Base-by-base conservation (phyloP, 2,797 vertebrate species). In the Peromyscus nudipes region DNA sequence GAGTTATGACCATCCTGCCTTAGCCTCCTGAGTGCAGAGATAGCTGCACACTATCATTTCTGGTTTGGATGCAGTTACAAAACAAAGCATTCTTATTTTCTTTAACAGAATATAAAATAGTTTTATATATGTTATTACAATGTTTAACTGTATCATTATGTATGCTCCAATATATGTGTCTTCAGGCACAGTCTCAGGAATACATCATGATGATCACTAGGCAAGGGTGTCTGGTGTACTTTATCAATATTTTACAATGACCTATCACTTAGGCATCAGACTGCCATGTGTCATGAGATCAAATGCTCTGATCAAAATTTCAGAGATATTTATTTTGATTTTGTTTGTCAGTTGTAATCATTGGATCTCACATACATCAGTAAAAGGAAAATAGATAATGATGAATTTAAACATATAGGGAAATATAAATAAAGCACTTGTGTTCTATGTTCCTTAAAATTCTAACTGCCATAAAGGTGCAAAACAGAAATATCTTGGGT, bases 391-490 rank as follows among this genome's bases (percentile, higher is more conserved):
- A 55, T 43, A 67, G 12, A 62, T 83, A 11, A 52, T 29, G 19
- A 14, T 69, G 79, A 65, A 2, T 91, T 92, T 91, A 80, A 79
- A 3, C 6, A 64, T 71, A 43, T 90, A 71, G 75, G 0, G 1
- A 96, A 97, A 91, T 80, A 3, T 19, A 92, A 92, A 89, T 81
- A 89, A 96, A 79, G 4, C 6, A 79, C 6, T 57, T 11, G 1
- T 57, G 1, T 89, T 93, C 31, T 46, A 37, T 79, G 23, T 71
- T 21, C 0, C 31, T 96, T 37, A 96, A 96, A 95, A 91, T 89
- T 60, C 80, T 27, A 27, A 79, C 14, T 62, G 21, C 13, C 10
- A 16, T 89, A 49, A 95, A 94, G 13, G 31, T 92, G 11, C 6
- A 67, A 93, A 92, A 95, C 3, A 82, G 0, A 7, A 87, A 46